Evolutionary conservation across 2,888 invertebrate genomes (phyloP).

Genomic region (Scaptomyza caliginosa): DNA sequence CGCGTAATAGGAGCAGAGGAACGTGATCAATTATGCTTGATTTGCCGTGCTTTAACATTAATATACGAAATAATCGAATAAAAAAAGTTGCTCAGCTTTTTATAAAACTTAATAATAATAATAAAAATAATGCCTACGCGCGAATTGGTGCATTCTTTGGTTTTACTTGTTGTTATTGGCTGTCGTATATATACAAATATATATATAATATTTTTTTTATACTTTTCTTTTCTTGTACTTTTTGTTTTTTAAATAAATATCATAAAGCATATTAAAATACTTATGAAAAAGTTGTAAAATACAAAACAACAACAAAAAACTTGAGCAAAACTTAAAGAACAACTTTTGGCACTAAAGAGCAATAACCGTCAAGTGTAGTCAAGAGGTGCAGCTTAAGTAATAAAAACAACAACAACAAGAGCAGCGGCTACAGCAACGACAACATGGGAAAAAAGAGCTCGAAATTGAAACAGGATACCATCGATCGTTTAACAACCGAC

Average conservation of each 20-base stretch:
- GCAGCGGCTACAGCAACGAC: conserved; percentile 32
- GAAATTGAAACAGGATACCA: conserved; percentile 97
- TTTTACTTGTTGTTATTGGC: conserved; percentile 20
- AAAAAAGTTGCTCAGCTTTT: not conserved
- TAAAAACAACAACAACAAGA: conserved; percentile 19
- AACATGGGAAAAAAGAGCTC: conserved; percentile 98
- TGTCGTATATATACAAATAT: no score
- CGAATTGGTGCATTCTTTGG: conserved; percentile 22
- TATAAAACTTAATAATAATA: not conserved
- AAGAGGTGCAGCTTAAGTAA: conserved; percentile 22
- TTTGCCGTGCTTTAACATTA: no score
- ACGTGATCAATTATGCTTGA: conserved; percentile 21
- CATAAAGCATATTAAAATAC: conserved; percentile 75
- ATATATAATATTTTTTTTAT: not conserved
- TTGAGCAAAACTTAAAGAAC: conserved; percentile 45
- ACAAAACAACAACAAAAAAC: conserved; percentile 23
- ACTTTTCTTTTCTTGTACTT: conserved; percentile 4
- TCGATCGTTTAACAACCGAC: conserved; percentile 94
- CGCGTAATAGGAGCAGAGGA: not conserved
- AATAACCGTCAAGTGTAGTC: conserved; percentile 55
- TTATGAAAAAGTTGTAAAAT: conserved; percentile 59
- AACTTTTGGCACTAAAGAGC: conserved; percentile 60
- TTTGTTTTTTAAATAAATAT: conserved; percentile 19
- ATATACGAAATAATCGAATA: no score
- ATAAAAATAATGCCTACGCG: conserved; percentile 20